These are phyloP conservation scores for Cynopterus brachyotis DNA, from an alignment of 2,113 vertebrate genomes.

Conservation along the genomic window DNA sequence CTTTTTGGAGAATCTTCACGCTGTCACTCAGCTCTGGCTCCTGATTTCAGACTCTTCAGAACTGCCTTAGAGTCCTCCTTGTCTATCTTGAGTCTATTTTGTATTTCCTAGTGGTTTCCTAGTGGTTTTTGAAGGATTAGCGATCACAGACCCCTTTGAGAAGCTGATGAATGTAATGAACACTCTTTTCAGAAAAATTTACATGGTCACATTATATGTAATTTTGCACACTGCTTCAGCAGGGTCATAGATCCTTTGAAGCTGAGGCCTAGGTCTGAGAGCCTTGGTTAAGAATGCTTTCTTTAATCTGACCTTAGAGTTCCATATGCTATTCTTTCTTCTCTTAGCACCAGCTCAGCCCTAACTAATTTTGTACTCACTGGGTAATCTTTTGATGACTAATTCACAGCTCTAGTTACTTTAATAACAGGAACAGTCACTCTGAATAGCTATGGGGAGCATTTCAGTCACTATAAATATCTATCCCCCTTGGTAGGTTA, in stretches of 20 bases:
- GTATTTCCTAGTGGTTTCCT: slow-evolving; percentile 7
- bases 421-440: slow-evolving; percentile 53
- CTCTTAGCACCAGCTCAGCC: slow-evolving; percentile 30
- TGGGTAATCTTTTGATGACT: slow-evolving; percentile 49
- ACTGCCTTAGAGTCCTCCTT: neutral
- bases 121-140: neutral
- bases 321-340: neutral
- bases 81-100: neutral
- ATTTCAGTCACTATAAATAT: slow-evolving; percentile 64
- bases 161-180: neutral
- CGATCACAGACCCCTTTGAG: neutral
- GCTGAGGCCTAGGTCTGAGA: neutral
- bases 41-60: slow-evolving; percentile 13
- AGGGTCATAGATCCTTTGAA: neutral
- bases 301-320: slow-evolving; percentile 29
- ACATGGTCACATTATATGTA: neutral
- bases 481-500: slow-evolving; percentile 36
- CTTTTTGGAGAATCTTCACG: neutral
- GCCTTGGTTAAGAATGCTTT: neutral
- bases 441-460: slow-evolving; percentile 50
- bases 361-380: slow-evolving; percentile 45
- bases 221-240: neutral
- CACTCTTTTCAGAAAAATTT: neutral
- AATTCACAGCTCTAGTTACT: slow-evolving; percentile 53
- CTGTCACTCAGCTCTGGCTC: neutral